Evolutionary conservation across 2,888 invertebrate species (phyloP).

Genomic region (Tenthredo livida): DNA sequence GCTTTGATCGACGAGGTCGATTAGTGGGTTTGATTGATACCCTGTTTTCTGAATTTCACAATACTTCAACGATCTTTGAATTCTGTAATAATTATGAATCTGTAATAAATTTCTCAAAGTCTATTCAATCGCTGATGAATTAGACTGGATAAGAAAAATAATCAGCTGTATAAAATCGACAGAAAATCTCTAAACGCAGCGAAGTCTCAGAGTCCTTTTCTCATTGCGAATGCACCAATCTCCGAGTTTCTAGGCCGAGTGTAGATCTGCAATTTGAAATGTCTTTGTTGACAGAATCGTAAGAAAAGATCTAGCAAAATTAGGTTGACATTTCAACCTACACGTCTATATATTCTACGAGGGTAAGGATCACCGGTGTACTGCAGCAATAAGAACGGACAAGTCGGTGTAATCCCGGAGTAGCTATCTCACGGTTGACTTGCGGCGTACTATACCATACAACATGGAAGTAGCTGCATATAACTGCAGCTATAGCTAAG

Average conservation of each 20-base stretch:
- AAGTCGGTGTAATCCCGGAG: constrained; percentile 72
- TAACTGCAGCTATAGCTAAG: constrained; percentile 55
- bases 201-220: no score
- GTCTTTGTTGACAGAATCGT: constrained; percentile 61
- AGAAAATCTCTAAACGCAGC: no score
- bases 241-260: constrained; percentile 34
- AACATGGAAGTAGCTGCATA: constrained; percentile 53
- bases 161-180: no score
- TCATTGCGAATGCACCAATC: neutral
- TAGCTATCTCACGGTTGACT: constrained; percentile 72
- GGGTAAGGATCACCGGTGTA: constrained; percentile 56
- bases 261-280: constrained; percentile 11
- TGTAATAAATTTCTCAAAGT: no score
- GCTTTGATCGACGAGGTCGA: no score
- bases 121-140: no score
- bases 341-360: neutral
- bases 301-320: constrained; percentile 71
- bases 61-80: no score
- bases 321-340: constrained; percentile 71
- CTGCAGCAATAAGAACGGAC: constrained; percentile 63
- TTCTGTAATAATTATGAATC: no score
- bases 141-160: no score
- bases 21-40: no score
- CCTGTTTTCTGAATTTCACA: no score
- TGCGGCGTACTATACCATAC: constrained; percentile 69